Evolutionary conservation across 2,888 invertebrate species (phyloP), one percentile per base, ranked within the genome.

Genomic region (Scelioninae gen. 1): DNA sequence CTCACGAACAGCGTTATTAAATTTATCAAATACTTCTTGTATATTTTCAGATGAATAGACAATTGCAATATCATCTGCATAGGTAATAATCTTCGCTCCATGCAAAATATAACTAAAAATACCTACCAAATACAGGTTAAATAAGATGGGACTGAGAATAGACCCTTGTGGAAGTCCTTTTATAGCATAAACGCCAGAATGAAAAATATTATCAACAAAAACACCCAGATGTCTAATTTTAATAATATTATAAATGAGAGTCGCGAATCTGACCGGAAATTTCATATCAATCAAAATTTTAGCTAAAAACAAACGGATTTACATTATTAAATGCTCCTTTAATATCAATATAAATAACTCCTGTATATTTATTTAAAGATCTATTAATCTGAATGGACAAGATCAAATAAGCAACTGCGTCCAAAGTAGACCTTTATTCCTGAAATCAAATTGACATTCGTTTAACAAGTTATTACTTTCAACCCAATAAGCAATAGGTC

Each of bases 301-400:
- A 10, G 13, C 3, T 47, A 47, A 15, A 15, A 47, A n/a, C 15
- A 47, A 7, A 15, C 4, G 45, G 45, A 15, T 47, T 15, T 5
- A 47, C 45, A 13, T 47, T 47, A 9, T 47, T 15, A 29, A 51
- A 51, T 9, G 51, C 51, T 11, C 51, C 51, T 51, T 51, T 29
- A 29, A 51, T 29, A 51, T 51, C 51, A 4, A 51, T 5, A 51
- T 29, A 51, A 51, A 23, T 5, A 6, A 11, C 51, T 11, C 23
- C 51, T 3, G 29, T 8, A 51, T 51, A 29, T 6, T 29, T 6
- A 29, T 23, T 13, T 1, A 9, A 2, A n/a, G 5, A 11, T 23
- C 13, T 23, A 9, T 51, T 51, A 51, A 51, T 9, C 29, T 51
- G 51, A 11, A 51, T 29, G 29, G 1, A 29, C 5, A 29, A n/a